Conservation (phyloP, 2,888 invertebrate genomes). For the Metopia argyrocephala region DNA sequence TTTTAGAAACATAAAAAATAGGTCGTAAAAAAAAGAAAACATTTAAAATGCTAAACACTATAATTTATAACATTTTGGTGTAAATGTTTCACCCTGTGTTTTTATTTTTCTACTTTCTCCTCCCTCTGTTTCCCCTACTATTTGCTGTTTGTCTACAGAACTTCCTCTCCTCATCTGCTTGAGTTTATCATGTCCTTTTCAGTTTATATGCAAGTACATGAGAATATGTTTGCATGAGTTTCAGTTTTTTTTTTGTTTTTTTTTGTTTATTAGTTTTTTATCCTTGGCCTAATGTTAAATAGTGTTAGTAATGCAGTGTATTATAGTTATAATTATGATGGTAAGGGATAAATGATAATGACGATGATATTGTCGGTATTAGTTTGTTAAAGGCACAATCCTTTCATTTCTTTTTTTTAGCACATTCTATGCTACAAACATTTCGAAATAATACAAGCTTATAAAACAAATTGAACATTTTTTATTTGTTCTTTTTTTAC, state of each 20-base stretch:
- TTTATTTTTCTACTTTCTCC: background rate
- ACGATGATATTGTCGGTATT: slow-evolving; percentile 4
- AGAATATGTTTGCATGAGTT: too few relatives aligned
- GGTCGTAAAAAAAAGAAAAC: slow-evolving; percentile 11
- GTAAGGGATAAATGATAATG: background rate
- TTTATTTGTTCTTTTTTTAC: too few relatives aligned
- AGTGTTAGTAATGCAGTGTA: slow-evolving; percentile 16
- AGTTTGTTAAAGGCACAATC: slow-evolving; percentile 11
- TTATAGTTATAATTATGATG: background rate
- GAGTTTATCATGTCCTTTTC: background rate
- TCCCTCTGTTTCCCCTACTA: background rate
- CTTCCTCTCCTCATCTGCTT: background rate
- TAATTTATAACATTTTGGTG: slow-evolving; percentile 57
- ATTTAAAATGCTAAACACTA: slow-evolving; percentile 58
- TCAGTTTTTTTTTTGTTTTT: too few relatives aligned
- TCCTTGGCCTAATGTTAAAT: slow-evolving; percentile 56
- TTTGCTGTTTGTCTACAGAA: background rate
- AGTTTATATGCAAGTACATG: background rate
- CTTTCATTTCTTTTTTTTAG: background rate
- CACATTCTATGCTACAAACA: too few relatives aligned
- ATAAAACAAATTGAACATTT: too few relatives aligned
- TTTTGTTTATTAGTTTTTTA: slow-evolving; percentile 60
- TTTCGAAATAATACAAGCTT: too few relatives aligned
- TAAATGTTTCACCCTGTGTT: slow-evolving; percentile 1
- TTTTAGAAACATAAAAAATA: slow-evolving; percentile 18